Conservation (phyloP, 2,888 invertebrate species). For the Amblyteles armatorius region DNA sequence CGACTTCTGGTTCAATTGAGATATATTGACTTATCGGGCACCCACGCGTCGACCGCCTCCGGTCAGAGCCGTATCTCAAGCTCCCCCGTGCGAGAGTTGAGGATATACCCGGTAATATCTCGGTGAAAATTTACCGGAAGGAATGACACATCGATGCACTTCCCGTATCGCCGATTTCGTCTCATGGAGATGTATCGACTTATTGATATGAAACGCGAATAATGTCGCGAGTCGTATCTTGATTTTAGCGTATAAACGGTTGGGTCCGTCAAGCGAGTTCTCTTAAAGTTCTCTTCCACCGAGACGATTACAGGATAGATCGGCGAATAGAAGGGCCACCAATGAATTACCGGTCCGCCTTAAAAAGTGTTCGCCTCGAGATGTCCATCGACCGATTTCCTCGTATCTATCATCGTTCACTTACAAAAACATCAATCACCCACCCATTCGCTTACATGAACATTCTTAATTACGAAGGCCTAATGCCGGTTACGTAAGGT, state of each 20-base stretch:
- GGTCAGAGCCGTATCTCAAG: slow-evolving; percentile 43
- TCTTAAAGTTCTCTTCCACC: neutral
- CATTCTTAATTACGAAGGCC: neutral
- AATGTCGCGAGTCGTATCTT: neutral
- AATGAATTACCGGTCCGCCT: neutral
- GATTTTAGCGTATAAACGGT: neutral
- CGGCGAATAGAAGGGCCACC: neutral
- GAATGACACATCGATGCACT: slow-evolving; percentile 41
- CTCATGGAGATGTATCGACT: slow-evolving; percentile 48
- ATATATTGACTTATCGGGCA: slow-evolving; percentile 64
- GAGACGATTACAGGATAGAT: neutral
- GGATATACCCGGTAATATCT: slow-evolving; percentile 37
- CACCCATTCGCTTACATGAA: neutral
- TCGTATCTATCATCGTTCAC: too few relatives aligned
- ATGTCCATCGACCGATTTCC: neutral
- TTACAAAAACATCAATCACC: neutral
- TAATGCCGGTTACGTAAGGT: neutral
- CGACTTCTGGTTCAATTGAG: slow-evolving; percentile 62
- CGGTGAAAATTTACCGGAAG: slow-evolving; percentile 58
- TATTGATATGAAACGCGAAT: neutral
- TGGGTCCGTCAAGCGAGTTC: neutral
- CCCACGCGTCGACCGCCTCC: slow-evolving; percentile 49
- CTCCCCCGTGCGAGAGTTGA: slow-evolving; percentile 40
- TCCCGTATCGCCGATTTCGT: slow-evolving; percentile 59
- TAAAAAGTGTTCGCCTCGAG: neutral